Conservation (phyloP, 2,113 vertebrate species). For the Pterophyllum scalare region DNA sequence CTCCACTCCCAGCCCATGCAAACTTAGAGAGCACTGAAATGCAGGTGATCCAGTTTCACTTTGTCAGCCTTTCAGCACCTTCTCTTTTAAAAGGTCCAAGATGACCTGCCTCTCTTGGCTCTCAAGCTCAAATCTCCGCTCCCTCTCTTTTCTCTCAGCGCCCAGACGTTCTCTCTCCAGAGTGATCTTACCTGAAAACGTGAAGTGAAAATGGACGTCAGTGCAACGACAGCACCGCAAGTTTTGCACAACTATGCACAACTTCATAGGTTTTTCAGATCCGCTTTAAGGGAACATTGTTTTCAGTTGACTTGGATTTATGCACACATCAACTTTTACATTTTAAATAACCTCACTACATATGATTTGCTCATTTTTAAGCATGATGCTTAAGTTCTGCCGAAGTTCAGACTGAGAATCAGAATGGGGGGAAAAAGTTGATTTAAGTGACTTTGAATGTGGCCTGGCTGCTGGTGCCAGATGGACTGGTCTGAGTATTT, state of each 20-base stretch:
- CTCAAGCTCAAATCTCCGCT: slow-evolving; percentile 82
- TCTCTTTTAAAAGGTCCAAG: slow-evolving; percentile 82
- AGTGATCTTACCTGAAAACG: slow-evolving; percentile 73
- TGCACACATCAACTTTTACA: background rate
- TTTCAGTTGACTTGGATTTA: background rate
- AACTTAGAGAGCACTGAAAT: background rate
- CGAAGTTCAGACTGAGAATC: background rate
- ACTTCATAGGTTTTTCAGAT: too few species aligned
- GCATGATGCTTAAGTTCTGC: background rate
- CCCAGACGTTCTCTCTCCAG: slow-evolving; percentile 82
- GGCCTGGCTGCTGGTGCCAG: background rate
- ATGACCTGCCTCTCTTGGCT: slow-evolving; percentile 85
- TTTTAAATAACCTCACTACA: background rate
- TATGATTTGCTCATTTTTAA: background rate
- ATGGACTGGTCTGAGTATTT: background rate
- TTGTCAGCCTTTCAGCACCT: slow-evolving; percentile 79
- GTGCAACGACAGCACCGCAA: background rate
- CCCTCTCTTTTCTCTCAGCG: slow-evolving; percentile 80
- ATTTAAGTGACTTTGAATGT: background rate
- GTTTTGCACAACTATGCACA: too few species aligned
- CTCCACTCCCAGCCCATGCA: background rate
- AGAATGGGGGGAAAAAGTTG: background rate
- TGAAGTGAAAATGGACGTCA: background rate
- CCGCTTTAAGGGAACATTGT: background rate
- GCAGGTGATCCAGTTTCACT: background rate